Evolutionary conservation across 2,113 vertebrate genomes (phyloP), one percentile per base, ranked within the genome.

Genomic region (Empidonax traillii): DNA sequence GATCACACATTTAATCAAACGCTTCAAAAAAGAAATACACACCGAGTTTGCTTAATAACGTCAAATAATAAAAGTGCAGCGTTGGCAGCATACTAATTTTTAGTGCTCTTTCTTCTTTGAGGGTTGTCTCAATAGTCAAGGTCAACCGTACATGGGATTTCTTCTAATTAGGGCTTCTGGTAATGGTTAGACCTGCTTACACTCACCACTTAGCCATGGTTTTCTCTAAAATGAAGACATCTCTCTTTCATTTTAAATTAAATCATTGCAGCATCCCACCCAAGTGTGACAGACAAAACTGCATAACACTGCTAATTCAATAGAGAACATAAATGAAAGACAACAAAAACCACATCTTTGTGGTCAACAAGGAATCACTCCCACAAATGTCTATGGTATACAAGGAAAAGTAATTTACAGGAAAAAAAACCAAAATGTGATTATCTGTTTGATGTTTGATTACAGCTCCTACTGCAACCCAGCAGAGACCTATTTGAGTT

Each of bases 1-100:
- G 86, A 98, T 98, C 97, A 96, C 96, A 98, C 90, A 96, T 97
- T 97, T 98, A 98, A 97, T 98, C 97, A 98, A 97, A 97, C 25
- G 68, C 81, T 95, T 97, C 91, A 88, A 94, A 97, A 97, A 96
- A 95, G 97, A 97, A 98, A 98, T 94, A 88, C 91, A 96, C 63
- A 55, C 94, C 59, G 7, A 97, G 86, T 97, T 97, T 97, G 95
- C 96, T 97, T 98, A 97, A 97, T 98, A 97, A 93, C 44, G 1
- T 93, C 96, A 97, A 97, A 94, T 96, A 94, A 97, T 92, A 96
- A 97, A 97, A 98, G 96, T 65, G 77, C 74, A 96, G 88, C 28
- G 6, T 85, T 97, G 94, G 96, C 87, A 96, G 93, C 96, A 97
- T 96, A 97, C 93, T 96, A 97, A 97, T 96, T 97, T 96, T 97